These are phyloP conservation scores for Agrypnus murinus DNA, from an alignment of 2,888 invertebrate species.

Conservation along the genomic window DNA sequence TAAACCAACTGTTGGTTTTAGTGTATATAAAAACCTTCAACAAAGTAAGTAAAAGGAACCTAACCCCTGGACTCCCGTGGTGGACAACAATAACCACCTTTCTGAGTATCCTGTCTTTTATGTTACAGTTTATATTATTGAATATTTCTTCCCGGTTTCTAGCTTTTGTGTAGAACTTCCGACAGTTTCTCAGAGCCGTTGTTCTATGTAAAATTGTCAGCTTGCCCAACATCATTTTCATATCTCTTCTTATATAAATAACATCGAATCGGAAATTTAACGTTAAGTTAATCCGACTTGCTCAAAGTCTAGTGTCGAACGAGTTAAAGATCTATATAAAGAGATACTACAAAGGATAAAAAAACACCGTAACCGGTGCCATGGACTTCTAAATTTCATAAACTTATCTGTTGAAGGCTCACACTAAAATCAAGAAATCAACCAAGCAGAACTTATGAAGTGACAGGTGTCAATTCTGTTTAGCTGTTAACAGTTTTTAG, in stretches of 20 bases:
- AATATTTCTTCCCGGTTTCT: conserved; percentile 27
- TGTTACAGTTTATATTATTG: conserved; percentile 20
- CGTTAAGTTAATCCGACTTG: conserved; percentile 24
- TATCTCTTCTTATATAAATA: conserved; percentile 1
- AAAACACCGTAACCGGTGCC: conserved; percentile 29
- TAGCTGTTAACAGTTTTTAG: conserved; percentile 57
- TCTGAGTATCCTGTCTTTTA: conserved; percentile 29
- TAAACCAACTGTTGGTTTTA: no score
- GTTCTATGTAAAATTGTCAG: neutral
- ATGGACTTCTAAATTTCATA: conserved; percentile 40
- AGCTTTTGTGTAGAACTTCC: conserved; percentile 26
- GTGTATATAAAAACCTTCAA: no score
- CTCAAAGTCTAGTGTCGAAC: conserved; percentile 4
- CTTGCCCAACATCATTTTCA: conserved; percentile 7
- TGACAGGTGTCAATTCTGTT: conserved; percentile 64
- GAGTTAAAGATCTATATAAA: conserved; percentile 26
- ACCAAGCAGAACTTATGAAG: conserved; percentile 58
- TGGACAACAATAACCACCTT: conserved; percentile 19
- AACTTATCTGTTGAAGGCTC: conserved; percentile 47
- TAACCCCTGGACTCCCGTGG: conserved; percentile 34
- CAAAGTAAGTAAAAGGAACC: conserved; percentile 1
- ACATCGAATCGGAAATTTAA: neutral
- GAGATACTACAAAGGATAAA: conserved; percentile 20
- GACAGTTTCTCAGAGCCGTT: conserved; percentile 18
- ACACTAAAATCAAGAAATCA: conserved; percentile 52